Evolutionary conservation across 2,113 vertebrate species (phyloP).

Genomic region (Condylura cristata): DNA sequence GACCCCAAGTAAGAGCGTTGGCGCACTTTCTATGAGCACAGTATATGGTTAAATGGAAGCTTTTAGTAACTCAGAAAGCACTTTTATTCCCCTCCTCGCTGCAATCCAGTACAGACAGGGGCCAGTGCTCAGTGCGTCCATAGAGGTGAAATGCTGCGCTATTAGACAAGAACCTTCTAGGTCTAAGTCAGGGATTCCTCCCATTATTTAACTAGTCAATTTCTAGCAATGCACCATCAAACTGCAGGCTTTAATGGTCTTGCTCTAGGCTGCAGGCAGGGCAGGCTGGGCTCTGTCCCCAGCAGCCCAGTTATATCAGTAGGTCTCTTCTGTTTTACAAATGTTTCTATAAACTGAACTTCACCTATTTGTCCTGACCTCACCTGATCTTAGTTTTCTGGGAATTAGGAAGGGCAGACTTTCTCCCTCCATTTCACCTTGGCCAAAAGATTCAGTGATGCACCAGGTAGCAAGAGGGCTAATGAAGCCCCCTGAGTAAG

Average conservation of each 20-base stretch:
- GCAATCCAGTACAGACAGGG: neutral
- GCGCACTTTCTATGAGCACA: neutral
- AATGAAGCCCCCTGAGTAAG: too few species aligned
- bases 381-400: neutral
- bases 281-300: neutral
- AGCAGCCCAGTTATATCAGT: fast-evolving
- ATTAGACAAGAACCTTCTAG: neutral
- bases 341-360: neutral
- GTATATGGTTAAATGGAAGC: too few species aligned
- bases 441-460: neutral
- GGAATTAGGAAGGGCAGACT: neutral
- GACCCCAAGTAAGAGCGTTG: neutral
- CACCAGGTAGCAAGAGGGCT: neutral
- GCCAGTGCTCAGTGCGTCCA: neutral
- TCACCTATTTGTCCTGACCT: neutral
- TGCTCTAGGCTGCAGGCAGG: neutral
- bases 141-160: too few species aligned
- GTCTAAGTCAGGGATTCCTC: neutral
- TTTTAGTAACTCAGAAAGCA: too few species aligned
- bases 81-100: neutral
- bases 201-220: neutral
- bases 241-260: neutral
- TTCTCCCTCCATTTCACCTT: neutral
- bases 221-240: neutral
- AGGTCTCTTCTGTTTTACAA: neutral